Conservation (phyloP, 2,888 invertebrate genomes). For the Hypomecis atomaria region DNA sequence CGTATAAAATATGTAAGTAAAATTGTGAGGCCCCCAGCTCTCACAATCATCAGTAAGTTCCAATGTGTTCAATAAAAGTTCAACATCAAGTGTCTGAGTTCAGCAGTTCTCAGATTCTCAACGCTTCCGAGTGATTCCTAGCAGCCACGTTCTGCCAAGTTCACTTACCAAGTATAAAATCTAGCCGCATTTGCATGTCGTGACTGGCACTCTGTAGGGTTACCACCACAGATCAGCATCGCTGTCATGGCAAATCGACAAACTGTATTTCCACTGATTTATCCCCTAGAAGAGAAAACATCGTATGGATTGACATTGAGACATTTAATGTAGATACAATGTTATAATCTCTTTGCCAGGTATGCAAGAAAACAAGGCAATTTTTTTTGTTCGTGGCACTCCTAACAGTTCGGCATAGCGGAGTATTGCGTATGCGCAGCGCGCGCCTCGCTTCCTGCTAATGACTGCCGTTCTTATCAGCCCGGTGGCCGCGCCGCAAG, state of each 20-base stretch:
- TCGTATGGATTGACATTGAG: no score
- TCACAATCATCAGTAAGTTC: neutral
- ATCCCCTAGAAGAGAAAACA: no score
- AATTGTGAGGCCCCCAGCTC: no score
- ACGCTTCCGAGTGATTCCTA: slow-evolving; percentile 14
- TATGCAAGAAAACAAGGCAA: no score
- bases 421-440: slow-evolving; percentile 69
- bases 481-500: slow-evolving; percentile 17
- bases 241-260: no score
- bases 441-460: slow-evolving; percentile 72
- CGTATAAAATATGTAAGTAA: no score
- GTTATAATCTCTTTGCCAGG: no score
- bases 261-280: no score
- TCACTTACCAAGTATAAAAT: slow-evolving; percentile 36
- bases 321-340: no score
- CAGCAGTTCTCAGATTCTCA: slow-evolving; percentile 4
- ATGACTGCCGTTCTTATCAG: slow-evolving; percentile 59
- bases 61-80: neutral
- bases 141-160: slow-evolving; percentile 12
- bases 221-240: neutral
- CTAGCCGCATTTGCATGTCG: slow-evolving; percentile 32
- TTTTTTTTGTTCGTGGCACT: neutral
- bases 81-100: slow-evolving; percentile 26
- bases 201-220: slow-evolving; percentile 28
- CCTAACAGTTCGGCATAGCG: slow-evolving; percentile 26